Evolutionary conservation across 1,140 invertebrate species (phyloP).

Genomic region (Caenorhabditis remanei): DNA sequence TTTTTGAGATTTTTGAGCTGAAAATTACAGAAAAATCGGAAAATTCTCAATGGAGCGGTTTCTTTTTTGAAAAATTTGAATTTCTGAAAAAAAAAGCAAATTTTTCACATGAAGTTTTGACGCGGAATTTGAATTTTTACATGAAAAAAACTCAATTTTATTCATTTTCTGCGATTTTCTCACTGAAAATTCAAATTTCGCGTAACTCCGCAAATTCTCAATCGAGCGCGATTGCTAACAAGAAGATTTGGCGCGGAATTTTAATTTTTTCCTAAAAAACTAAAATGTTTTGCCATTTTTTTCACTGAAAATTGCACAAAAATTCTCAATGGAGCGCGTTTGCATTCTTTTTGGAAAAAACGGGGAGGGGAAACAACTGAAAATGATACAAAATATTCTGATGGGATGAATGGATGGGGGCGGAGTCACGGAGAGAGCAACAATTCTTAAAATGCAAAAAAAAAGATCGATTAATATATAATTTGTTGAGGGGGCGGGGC

Average conservation of each 20-base stretch:
- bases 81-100: no score
- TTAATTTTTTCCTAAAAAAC: no score
- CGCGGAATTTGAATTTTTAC: no score
- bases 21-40: not conserved
- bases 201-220: not conserved
- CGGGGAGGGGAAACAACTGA: not conserved
- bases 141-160: no score
- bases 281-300: no score
- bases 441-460: not conserved
- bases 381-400: not conserved
- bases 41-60: not conserved
- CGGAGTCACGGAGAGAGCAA: not conserved
- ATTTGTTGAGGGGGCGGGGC: conserved; percentile 11
- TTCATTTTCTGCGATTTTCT: not conserved
- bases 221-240: no score
- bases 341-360: not conserved
- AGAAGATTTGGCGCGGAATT: no score
- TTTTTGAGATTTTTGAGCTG: not conserved
- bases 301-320: not conserved
- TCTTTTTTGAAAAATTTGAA: no score
- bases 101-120: no score
- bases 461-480: not conserved
- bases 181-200: not conserved
- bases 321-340: not conserved
- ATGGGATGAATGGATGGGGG: no score